Evolutionary conservation across 2,888 invertebrate species (phyloP).

Genomic region (Drosophila ezoana): DNA sequence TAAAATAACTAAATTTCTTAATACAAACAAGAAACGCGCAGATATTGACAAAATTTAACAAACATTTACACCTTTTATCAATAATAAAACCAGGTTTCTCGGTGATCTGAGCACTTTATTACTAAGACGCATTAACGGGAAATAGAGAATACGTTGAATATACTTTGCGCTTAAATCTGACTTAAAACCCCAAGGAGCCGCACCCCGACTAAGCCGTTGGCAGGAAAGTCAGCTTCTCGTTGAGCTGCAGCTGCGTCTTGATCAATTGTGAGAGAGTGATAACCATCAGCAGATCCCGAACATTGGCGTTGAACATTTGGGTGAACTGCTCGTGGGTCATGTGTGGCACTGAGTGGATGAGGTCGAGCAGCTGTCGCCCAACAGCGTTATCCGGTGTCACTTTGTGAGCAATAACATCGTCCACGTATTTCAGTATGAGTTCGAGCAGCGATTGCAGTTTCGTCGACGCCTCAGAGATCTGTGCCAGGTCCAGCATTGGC

Average conservation of each 20-base stretch:
- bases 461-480: constrained; percentile 93
- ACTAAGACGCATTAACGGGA: constrained; percentile 46
- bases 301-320: constrained; percentile 97
- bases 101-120: constrained; percentile 56
- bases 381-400: constrained; percentile 93
- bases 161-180: constrained; percentile 61
- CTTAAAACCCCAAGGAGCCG: constrained; percentile 40
- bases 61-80: too few relatives aligned
- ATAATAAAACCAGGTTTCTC: constrained; percentile 8
- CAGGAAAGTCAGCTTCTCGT: constrained; percentile 96
- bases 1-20: too few relatives aligned
- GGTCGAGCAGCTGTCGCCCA: constrained; percentile 94
- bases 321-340: constrained; percentile 96
- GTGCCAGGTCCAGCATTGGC: constrained; percentile 90
- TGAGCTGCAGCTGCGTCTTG: constrained; percentile 97
- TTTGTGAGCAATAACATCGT: constrained; percentile 94
- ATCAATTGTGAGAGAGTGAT: constrained; percentile 97
- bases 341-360: constrained; percentile 96
- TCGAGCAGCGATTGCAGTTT: constrained; percentile 92
- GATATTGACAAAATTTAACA: too few relatives aligned
- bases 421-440: constrained; percentile 93
- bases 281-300: constrained; percentile 99
- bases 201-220: constrained; percentile 87
- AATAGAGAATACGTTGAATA: constrained; percentile 49
- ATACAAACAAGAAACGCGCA: too few relatives aligned